Conservation (phyloP, 2,113 vertebrate genomes). For the Alouatta palliata region DNA sequence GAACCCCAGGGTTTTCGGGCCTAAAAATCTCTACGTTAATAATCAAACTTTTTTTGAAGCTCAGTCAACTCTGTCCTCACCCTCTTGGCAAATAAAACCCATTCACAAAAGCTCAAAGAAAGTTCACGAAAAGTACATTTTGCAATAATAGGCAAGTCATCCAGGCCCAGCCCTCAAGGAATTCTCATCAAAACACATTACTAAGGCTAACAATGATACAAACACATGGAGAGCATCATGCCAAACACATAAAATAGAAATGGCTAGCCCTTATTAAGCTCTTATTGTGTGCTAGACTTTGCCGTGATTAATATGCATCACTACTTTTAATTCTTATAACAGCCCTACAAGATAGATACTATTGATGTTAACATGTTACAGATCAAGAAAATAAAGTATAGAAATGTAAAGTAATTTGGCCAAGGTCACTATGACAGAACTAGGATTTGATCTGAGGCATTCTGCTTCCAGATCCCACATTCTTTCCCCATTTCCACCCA, state of each 20-base stretch:
- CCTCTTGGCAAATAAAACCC: not conserved
- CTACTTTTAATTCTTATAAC: slow-evolving; percentile 13
- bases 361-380: not conserved
- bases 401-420: not conserved
- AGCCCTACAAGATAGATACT: not conserved
- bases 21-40: not conserved
- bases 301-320: not conserved
- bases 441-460: not conserved
- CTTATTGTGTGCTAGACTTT: not conserved
- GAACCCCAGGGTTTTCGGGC: not conserved
- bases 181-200: slow-evolving; percentile 24
- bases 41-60: slow-evolving; percentile 29
- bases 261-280: not conserved
- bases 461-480: not conserved
- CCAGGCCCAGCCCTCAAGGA: not conserved
- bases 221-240: not conserved
- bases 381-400: slow-evolving; percentile 3
- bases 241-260: slow-evolving; percentile 45
- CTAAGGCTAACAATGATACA: not conserved
- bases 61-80: not conserved
- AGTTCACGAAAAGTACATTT: slow-evolving; percentile 27
- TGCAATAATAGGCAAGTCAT: not conserved
- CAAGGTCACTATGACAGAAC: not conserved
- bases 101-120: slow-evolving; percentile 28
- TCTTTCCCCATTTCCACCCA: not conserved